Evolutionary conservation across 2,888 invertebrate genomes (phyloP).

Genomic region (Drosophila infuscata): DNA sequence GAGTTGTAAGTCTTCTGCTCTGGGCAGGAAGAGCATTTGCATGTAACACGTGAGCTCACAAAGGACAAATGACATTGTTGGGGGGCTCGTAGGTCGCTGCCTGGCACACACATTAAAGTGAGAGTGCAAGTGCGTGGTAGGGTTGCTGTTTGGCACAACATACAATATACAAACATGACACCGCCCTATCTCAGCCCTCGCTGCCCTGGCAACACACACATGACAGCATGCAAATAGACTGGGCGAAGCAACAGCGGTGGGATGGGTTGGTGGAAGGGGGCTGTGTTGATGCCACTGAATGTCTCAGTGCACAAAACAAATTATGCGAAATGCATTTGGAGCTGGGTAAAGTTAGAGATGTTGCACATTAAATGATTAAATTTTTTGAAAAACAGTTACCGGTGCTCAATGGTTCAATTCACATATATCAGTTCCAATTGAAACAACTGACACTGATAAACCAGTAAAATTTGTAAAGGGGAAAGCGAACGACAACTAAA

Average conservation of each 20-base stretch:
- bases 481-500: not conserved
- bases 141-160: conserved; percentile 48
- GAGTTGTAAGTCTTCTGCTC: conserved; percentile 54
- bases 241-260: conserved; percentile 12
- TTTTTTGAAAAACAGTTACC: conserved; percentile 16
- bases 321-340: conserved; percentile 77
- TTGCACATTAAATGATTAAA: conserved; percentile 72
- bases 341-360: conserved; percentile 44
- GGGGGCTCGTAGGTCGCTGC: conserved; percentile 57
- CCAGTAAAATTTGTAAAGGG: not conserved
- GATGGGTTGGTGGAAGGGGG: conserved; percentile 12
- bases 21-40: conserved; percentile 73
- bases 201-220: conserved; percentile 33
- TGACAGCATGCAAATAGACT: conserved; percentile 58
- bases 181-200: conserved; percentile 9
- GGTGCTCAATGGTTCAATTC: conserved; percentile 25
- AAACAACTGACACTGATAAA: not conserved
- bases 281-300: conserved; percentile 49
- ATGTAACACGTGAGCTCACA: conserved; percentile 78
- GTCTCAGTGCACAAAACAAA: conserved; percentile 74
- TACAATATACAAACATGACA: conserved; percentile 20
- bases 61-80: conserved; percentile 78
- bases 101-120: conserved; percentile 78
- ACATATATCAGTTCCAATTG: conserved; percentile 16
- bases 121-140: conserved; percentile 65